Percentiles rank a stretch among this genome's conserved stretches.
Conservation (phyloP, 2,797 vertebrate species). For the Anomalospiza imberbis region DNA sequence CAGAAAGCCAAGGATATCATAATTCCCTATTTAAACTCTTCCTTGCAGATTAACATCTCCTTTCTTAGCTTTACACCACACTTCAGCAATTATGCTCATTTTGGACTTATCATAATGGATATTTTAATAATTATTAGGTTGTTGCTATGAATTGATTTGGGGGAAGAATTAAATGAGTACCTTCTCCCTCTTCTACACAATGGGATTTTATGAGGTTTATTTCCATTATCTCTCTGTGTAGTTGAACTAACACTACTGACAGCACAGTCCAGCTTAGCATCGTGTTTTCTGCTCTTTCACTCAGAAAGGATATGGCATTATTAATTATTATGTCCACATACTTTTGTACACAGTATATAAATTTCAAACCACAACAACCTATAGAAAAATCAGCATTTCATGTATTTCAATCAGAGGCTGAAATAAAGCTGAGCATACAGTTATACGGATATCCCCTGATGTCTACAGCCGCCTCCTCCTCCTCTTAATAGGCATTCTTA, state of each 20-base stretch:
- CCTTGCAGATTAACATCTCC: slow-evolving; percentile 55
- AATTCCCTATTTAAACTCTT: slow-evolving; percentile 66
- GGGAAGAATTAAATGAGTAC: slow-evolving; percentile 8
- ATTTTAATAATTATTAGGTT: slow-evolving; percentile 47
- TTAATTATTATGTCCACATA: neutral
- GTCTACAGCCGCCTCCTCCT: neutral
- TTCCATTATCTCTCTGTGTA: neutral
- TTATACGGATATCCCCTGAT: neutral
- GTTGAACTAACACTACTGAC: neutral
- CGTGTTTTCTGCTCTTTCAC: neutral
- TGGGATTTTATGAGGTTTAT: slow-evolving; percentile 20
- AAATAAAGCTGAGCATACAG: neutral
- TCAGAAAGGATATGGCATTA: neutral
- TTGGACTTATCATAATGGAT: slow-evolving; percentile 29
- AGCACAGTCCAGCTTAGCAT: neutral
- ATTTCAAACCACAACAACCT: neutral
- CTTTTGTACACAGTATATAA: neutral
- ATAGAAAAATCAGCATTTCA: neutral
- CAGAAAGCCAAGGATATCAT: slow-evolving; percentile 74
- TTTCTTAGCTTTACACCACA: slow-evolving; percentile 46
- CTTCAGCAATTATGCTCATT: slow-evolving; percentile 20
- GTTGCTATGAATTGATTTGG: slow-evolving; percentile 30
- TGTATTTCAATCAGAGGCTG: neutral
- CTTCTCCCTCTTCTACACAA: neutral
- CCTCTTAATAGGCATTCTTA: neutral